Evolutionary conservation across 2,888 invertebrate species (phyloP).

Genomic region (Drosophila buzzatii): DNA sequence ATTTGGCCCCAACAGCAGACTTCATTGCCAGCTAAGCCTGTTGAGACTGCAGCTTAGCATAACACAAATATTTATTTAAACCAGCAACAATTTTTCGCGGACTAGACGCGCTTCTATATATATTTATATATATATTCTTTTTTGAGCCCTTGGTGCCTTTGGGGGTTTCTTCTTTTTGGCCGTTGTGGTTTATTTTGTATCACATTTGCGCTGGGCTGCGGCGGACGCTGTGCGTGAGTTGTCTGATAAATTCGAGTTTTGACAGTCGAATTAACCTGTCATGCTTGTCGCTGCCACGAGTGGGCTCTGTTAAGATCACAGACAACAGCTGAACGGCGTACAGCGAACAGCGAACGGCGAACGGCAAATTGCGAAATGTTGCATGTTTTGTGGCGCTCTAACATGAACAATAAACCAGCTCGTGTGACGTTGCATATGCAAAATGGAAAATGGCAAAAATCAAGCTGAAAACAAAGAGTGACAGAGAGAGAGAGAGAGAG

Average conservation of each 20-base stretch:
- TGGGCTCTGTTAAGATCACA: conserved; percentile 45
- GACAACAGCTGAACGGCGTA: conserved; percentile 19
- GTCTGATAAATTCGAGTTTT: conserved; percentile 70
- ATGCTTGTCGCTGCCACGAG: conserved; percentile 44
- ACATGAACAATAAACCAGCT: conserved; percentile 40
- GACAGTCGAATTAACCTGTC: conserved; percentile 75
- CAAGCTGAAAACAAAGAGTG: not conserved
- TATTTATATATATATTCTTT: too few relatives aligned
- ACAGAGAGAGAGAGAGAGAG: conserved; percentile 1
- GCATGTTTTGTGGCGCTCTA: conserved; percentile 56
- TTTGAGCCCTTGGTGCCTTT: conserved; percentile 2
- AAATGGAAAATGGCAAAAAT: conserved; percentile 8
- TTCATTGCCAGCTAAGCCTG: conserved; percentile 46
- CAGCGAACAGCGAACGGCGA: conserved; percentile 27
- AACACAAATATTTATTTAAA: conserved; percentile 46
- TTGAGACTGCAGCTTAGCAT: conserved; percentile 44
- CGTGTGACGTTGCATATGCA: conserved; percentile 20
- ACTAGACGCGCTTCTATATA: not conserved
- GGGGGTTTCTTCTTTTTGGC: conserved; percentile 20
- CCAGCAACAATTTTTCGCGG: conserved; percentile 16
- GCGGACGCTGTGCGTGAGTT: conserved; percentile 35
- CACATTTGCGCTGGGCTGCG: conserved; percentile 1
- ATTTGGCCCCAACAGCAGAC: conserved; percentile 14
- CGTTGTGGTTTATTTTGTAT: conserved; percentile 33
- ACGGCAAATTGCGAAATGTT: conserved; percentile 37